Conservation (phyloP, 2,797 vertebrate species). For the Yasuhikotakia modesta region DNA sequence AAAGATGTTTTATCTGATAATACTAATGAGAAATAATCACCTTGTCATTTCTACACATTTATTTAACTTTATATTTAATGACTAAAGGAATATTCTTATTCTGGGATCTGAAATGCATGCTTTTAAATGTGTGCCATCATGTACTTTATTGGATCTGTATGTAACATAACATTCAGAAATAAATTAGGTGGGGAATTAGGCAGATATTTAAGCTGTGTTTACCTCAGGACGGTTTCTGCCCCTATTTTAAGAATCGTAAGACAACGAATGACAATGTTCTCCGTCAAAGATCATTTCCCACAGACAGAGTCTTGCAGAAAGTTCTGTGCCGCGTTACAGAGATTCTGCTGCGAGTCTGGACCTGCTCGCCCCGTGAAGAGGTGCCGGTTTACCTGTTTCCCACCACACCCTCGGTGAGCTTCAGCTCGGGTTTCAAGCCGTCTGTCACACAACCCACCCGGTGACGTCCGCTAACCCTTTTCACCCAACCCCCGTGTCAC, state of each 20-base stretch:
- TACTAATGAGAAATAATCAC: neutral
- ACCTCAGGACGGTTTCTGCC: neutral
- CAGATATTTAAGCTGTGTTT: neutral
- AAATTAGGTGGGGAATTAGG: no score
- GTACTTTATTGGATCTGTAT: neutral
- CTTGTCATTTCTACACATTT: neutral
- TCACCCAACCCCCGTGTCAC: constrained; percentile 48
- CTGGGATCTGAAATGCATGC: neutral
- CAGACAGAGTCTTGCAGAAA: constrained; percentile 29
- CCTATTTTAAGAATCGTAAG: no score
- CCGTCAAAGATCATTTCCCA: constrained; percentile 26
- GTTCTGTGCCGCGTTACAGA: constrained; percentile 55
- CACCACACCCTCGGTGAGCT: constrained; percentile 62
- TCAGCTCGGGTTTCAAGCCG: constrained; percentile 59
- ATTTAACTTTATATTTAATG: neutral
- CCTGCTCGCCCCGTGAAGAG: constrained; percentile 51
- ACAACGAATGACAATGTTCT: neutral
- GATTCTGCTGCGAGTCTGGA: constrained; percentile 59
- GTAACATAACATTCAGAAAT: neutral
- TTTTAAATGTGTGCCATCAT: neutral
- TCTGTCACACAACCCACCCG: constrained; percentile 53
- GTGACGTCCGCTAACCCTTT: constrained; percentile 52
- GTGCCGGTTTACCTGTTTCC: constrained; percentile 61
- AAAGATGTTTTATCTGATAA: neutral
- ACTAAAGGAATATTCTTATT: neutral